These are phyloP conservation scores for Anthophora plumipes DNA, from an alignment of 2,888 invertebrate species.

Conservation along the genomic window DNA sequence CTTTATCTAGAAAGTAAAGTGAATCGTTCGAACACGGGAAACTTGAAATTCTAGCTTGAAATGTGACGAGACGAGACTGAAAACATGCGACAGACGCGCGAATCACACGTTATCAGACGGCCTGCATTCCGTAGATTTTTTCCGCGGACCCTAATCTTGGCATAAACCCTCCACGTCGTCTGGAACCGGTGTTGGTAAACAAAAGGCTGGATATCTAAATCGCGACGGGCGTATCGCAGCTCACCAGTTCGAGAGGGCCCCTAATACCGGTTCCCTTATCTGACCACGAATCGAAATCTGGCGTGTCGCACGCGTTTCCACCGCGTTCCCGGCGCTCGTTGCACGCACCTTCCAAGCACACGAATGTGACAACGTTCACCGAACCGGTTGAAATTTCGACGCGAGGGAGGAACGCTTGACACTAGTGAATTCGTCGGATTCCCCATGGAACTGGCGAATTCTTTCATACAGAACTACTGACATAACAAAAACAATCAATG, in stretches of 20 bases:
- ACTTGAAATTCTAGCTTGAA: neutral
- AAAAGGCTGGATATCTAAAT: slow-evolving; percentile 73
- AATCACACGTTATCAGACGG: slow-evolving; percentile 22
- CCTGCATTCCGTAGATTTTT: slow-evolving; percentile 24
- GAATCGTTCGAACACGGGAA: neutral
- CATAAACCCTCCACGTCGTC: slow-evolving; percentile 13
- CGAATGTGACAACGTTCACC: slow-evolving; percentile 44
- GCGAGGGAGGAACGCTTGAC: slow-evolving; percentile 35
- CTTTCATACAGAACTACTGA: neutral
- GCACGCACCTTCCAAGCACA: slow-evolving; percentile 59
- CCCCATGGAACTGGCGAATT: slow-evolving; percentile 11
- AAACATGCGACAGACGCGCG: neutral
- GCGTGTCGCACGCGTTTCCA: slow-evolving; percentile 81
- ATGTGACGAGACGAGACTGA: neutral
- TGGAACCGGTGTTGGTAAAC: slow-evolving; percentile 69
- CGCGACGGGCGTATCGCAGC: slow-evolving; percentile 64
- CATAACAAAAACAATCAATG: neutral
- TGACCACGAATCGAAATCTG: slow-evolving; percentile 78
- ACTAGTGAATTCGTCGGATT: slow-evolving; percentile 24
- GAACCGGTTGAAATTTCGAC: slow-evolving; percentile 60
- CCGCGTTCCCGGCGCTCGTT: slow-evolving; percentile 57
- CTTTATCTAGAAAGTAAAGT: neutral
- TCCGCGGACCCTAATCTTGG: slow-evolving; percentile 2
- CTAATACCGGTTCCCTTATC: slow-evolving; percentile 80
- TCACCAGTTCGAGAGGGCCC: slow-evolving; percentile 50